These are phyloP conservation scores for Gastracanthus pulcherrimus DNA, from an alignment of 2,888 invertebrate genomes.

Conservation along the genomic window DNA sequence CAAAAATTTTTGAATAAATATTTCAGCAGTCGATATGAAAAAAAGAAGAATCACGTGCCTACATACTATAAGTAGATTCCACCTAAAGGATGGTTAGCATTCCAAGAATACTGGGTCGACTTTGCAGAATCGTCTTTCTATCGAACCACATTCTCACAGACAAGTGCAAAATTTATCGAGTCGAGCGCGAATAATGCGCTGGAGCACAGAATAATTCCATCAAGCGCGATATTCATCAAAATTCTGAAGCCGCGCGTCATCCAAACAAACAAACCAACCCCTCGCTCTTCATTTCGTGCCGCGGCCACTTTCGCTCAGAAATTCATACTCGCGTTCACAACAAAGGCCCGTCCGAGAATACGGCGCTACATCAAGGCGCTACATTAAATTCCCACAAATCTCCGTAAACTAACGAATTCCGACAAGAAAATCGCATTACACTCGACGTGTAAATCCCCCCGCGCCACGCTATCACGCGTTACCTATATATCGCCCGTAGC, in stretches of 20 bases:
- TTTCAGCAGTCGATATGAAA: background rate
- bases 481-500: background rate
- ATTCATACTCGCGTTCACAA: background rate
- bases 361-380: background rate
- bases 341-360: background rate
- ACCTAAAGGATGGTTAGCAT: background rate
- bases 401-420: background rate
- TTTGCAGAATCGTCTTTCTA: background rate
- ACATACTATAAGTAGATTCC: background rate
- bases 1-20: too few relatives aligned
- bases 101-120: background rate
- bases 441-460: background rate
- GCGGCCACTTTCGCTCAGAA: background rate
- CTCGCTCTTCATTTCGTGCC: background rate
- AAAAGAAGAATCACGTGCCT: background rate
- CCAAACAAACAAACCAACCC: background rate
- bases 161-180: constrained; percentile 1
- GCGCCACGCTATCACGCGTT: background rate
- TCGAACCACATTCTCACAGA: background rate
- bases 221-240: background rate
- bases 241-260: background rate
- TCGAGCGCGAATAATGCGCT: background rate
- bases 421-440: background rate
- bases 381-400: background rate
- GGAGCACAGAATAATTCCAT: background rate